Conservation (phyloP, 1,140 invertebrate genomes). For the Musca vetustissima region DNA sequence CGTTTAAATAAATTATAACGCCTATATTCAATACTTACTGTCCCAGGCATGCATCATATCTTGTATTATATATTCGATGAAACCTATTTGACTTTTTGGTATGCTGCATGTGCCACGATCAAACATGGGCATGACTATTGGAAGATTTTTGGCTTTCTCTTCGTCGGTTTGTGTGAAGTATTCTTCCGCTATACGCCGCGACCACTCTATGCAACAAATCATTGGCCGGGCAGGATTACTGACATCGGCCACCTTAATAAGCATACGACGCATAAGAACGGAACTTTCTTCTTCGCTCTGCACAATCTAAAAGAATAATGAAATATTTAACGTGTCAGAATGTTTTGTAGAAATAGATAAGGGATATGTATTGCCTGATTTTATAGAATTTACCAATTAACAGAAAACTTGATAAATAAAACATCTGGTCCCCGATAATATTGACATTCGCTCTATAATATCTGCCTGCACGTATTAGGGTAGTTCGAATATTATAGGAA, state of each 20-base stretch:
- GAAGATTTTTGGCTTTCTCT: slow-evolving; percentile 80
- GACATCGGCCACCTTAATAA: slow-evolving; percentile 97
- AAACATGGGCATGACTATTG: slow-evolving; percentile 96
- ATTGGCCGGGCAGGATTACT: slow-evolving; percentile 89
- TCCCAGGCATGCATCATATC: slow-evolving; percentile 98
- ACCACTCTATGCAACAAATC: slow-evolving; percentile 87
- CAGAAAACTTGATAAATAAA: too few species aligned
- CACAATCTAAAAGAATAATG: slow-evolving; percentile 29
- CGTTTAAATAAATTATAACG: too few species aligned
- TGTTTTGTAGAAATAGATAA: too few species aligned
- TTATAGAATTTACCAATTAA: too few species aligned
- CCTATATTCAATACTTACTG: too few species aligned
- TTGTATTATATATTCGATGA: slow-evolving; percentile 94
- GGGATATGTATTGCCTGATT: too few species aligned
- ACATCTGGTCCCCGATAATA: too few species aligned
- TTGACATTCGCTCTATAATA: too few species aligned
- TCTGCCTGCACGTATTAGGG: too few species aligned
- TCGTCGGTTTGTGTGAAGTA: slow-evolving; percentile 94
- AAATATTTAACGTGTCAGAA: not conserved
- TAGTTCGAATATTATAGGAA: too few species aligned
- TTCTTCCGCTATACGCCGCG: slow-evolving; percentile 82
- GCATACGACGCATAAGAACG: slow-evolving; percentile 70
- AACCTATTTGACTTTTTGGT: slow-evolving; percentile 94
- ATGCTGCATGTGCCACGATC: slow-evolving; percentile 90
- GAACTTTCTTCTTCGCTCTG: slow-evolving; percentile 54